A percentile compares a stretch with the other conserved stretches of the same genome.
phyloP scores from a whole-genome alignment of 2,797 vertebrate species.

The Lithobates sylvaticus region DNA sequence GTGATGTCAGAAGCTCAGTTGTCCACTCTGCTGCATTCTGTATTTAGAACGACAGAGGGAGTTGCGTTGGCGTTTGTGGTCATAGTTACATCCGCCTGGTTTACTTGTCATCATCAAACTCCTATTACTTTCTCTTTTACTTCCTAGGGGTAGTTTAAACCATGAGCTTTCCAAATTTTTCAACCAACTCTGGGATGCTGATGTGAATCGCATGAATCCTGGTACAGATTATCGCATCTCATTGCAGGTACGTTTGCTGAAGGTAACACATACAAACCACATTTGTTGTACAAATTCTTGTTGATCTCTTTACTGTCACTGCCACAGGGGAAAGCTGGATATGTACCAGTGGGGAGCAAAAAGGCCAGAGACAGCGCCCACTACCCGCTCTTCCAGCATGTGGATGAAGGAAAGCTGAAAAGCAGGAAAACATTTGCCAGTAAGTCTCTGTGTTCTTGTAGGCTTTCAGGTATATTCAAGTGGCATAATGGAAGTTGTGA shows the following conservation, averaged over 20 bases:
- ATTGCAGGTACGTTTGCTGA: constrained; percentile 79
- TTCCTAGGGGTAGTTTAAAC: constrained; percentile 76
- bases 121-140: constrained; percentile 18
- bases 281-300: no score
- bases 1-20: no score
- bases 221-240: constrained; percentile 81
- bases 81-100: no score
- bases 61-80: no score
- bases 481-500: no score
- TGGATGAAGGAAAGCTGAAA: constrained; percentile 77
- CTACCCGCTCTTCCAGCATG: constrained; percentile 77
- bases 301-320: background rate
- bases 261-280: no score
- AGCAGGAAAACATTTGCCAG: constrained; percentile 77
- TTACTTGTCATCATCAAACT: no score
- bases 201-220: constrained; percentile 78
- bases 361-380: constrained; percentile 75
- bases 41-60: no score
- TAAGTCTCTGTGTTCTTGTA: constrained; percentile 61
- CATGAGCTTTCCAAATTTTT: constrained; percentile 82
- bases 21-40: no score
- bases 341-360: constrained; percentile 72
- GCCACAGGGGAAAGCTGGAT: constrained; percentile 79
- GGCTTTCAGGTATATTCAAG: no score
- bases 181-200: constrained; percentile 83